Evolutionary conservation across 2,113 vertebrate species (phyloP), one percentile per base, ranked within the genome.

Genomic region (Lota lota): DNA sequence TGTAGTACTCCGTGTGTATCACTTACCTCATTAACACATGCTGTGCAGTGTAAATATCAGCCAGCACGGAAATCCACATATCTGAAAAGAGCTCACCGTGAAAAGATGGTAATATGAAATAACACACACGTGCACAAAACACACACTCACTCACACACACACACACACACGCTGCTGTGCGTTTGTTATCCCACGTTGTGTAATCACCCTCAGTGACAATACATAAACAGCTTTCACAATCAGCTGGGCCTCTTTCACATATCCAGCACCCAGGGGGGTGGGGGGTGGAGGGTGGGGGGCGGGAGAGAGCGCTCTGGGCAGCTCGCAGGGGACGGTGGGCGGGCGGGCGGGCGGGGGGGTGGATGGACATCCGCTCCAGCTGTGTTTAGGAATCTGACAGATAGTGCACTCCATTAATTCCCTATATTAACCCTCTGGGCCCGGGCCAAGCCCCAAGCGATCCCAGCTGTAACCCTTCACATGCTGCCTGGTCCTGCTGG

Each of bases 331-430:
- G 71, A 61, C 77, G 74, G 63, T 11, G 18, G 77, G 61, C 77
- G 68, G 53, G 75, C 84, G 77, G 84, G 81, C 83, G 76, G 74
- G 84, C 2, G 1, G 50, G 82, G 80, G 90, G 84, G 85, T 88
- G 83, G 83, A 77, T 91, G 88, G 78, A 90, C 87, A 91, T 92
- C 90, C 90, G 84, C 90, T 91, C 88, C 91, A 93, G 90, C 92
- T 93, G 91, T 92, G 92, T 93, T 92, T 91, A 89, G 89, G 87
- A 92, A 92, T 92, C 88, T 90, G 89, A 92, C 90, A 91, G 91
- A 91, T 91, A 92, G 87, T 88, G 87, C 90, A 90, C 89, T 91
- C 89, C 89, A 91, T 92, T 91, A 88, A 91, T 91, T 92, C 89
- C 87, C 83, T 91, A 91, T 92, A 92, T 92, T 92, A 92, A 92